Conservation (phyloP, 2,888 invertebrate genomes). For the Cacoxenus indagator region DNA sequence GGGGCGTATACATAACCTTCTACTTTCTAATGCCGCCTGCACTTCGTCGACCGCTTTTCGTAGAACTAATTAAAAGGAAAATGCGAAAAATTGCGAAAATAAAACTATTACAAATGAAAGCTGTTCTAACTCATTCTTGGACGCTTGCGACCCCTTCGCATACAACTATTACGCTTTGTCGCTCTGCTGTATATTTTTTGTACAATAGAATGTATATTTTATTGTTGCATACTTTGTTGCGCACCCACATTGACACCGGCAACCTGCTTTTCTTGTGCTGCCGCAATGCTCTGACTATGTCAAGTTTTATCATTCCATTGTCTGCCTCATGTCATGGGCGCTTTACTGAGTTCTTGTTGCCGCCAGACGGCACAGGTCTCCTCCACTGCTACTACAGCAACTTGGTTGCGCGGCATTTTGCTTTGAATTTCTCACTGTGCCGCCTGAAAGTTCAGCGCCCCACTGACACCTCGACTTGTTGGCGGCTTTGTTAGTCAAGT, state of each 20-base stretch:
- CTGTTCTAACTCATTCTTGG: neutral
- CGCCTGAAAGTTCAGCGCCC: neutral
- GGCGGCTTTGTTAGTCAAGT: neutral
- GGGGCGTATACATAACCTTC: slow-evolving; percentile 38
- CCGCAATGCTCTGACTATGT: slow-evolving; percentile 11
- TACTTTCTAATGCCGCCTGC: no score
- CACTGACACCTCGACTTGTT: neutral
- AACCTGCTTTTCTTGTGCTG: slow-evolving; percentile 9
- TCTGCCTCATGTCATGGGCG: slow-evolving; percentile 28
- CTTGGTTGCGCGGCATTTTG: no score
- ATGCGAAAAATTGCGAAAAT: neutral
- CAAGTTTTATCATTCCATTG: slow-evolving; percentile 20
- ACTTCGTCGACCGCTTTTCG: slow-evolving; percentile 33
- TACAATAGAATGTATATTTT: neutral
- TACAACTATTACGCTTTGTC: no score
- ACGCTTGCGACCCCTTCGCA: no score
- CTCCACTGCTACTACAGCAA: no score
- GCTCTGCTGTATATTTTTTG: neutral
- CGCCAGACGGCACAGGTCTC: neutral
- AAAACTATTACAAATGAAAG: neutral
- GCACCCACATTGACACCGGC: neutral
- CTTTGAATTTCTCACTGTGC: neutral
- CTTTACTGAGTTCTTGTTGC: neutral
- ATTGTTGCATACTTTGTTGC: neutral
- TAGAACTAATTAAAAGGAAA: slow-evolving; percentile 60